Evolutionary conservation across 2,797 vertebrate genomes (phyloP).

Genomic region (Sciurus carolinensis): DNA sequence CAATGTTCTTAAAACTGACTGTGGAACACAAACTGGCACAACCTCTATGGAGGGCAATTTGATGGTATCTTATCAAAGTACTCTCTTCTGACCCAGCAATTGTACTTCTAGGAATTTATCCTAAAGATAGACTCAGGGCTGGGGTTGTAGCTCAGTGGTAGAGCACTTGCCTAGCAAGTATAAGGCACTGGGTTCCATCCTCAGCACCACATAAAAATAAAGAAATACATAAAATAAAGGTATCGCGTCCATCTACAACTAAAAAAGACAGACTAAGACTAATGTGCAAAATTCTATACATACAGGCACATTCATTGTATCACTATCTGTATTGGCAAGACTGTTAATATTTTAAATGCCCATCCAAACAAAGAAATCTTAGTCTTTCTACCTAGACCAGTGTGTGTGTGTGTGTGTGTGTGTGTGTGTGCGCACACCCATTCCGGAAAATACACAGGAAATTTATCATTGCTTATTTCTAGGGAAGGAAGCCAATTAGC

Average conservation of each 20-base stretch:
- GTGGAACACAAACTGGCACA: background rate
- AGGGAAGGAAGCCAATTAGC: conserved; percentile 43
- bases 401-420: too few species aligned
- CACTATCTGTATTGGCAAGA: background rate
- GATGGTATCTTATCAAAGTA: conserved; percentile 31
- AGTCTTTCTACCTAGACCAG: background rate
- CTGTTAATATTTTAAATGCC: conserved; percentile 3
- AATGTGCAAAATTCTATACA: background rate
- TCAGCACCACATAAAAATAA: too few species aligned
- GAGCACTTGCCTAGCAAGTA: too few species aligned
- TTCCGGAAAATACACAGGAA: background rate
- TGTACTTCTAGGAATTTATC: conserved; percentile 57
- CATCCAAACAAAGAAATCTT: conserved; percentile 57
- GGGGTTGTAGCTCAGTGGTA: too few species aligned
- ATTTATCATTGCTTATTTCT: background rate
- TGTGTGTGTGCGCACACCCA: too few species aligned
- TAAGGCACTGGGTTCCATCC: too few species aligned
- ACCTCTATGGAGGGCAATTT: background rate
- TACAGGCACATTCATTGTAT: background rate
- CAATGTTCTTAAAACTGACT: background rate
- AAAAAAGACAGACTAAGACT: background rate
- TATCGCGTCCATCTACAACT: too few species aligned
- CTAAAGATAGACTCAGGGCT: conserved; percentile 33
- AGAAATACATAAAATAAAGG: too few species aligned
- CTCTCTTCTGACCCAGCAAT: conserved; percentile 19